A percentile compares a stretch with the other conserved stretches of the same genome.
Conservation (phyloP, 2,797 vertebrate genomes). For the Peromyscus melanophrys region DNA sequence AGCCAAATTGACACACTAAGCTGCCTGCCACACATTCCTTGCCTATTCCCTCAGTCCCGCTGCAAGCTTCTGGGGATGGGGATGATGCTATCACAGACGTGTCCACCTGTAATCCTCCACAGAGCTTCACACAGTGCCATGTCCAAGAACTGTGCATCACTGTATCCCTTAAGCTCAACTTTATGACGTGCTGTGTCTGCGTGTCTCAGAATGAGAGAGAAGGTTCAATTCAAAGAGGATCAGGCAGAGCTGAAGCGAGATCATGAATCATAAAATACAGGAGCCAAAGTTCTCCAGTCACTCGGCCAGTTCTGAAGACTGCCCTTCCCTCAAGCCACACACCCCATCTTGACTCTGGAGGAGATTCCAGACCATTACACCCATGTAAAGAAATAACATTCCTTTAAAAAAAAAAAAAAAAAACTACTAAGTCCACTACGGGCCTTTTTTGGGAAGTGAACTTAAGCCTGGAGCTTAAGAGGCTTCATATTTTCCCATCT, state of each 20-base stretch:
- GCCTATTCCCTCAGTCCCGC: not conserved
- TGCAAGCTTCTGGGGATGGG: not conserved
- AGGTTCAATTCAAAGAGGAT: slow-evolving; percentile 44
- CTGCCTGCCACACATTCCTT: not conserved
- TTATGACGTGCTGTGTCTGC: not conserved
- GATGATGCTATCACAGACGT: not conserved
- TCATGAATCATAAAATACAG: slow-evolving; percentile 56
- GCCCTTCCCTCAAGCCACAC: not conserved
- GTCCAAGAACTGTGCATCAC: not conserved
- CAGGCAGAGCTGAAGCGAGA: slow-evolving; percentile 28
- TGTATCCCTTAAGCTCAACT: not conserved
- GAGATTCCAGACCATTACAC: slow-evolving; percentile 22
- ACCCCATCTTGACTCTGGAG: not conserved
- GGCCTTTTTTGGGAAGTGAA: slow-evolving; percentile 57
- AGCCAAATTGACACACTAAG: not conserved
- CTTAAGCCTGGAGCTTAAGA: slow-evolving; percentile 68
- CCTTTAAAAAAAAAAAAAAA: slow-evolving; percentile 22
- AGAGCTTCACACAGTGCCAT: not conserved
- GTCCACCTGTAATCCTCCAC: not conserved
- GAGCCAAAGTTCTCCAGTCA: not conserved
- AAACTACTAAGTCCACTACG: not conserved
- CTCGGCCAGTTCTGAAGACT: slow-evolving; percentile 32
- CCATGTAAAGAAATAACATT: slow-evolving; percentile 46
- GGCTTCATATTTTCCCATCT: slow-evolving; percentile 74
- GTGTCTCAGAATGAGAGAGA: not conserved